Evolutionary conservation across 1,140 invertebrate species (phyloP).

Genomic region (Trichogramma pretiosum): DNA sequence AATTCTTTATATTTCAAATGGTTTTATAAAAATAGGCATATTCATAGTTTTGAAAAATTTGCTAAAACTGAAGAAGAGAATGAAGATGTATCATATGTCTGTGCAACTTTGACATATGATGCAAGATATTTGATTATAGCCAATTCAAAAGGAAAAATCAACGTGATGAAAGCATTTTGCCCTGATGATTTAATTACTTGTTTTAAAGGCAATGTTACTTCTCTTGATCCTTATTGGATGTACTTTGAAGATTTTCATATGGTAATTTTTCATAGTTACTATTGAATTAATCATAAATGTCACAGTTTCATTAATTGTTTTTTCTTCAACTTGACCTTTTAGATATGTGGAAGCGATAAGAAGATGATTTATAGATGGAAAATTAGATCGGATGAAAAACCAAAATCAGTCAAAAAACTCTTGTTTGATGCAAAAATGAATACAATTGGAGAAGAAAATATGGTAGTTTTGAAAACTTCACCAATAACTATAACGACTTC

Average conservation of each 20-base stretch:
- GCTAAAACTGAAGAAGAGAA: slow-evolving; percentile 22
- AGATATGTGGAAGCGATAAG: slow-evolving; percentile 38
- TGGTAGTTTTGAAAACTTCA: slow-evolving; percentile 28
- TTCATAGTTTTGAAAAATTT: slow-evolving; percentile 28
- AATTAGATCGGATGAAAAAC: slow-evolving; percentile 26
- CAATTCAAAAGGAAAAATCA: slow-evolving; percentile 33
- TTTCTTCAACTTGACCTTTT: slow-evolving; percentile 14
- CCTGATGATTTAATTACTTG: slow-evolving; percentile 26
- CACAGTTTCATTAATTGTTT: neutral
- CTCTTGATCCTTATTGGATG: slow-evolving; percentile 36
- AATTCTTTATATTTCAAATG: slow-evolving; percentile 31
- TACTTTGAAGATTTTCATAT: slow-evolving; percentile 30
- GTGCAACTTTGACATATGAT: slow-evolving; percentile 38
- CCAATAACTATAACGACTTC: slow-evolving; percentile 28
- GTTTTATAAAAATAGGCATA: slow-evolving; percentile 23
- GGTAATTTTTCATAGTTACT: slow-evolving; percentile 19
- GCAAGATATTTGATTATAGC: slow-evolving; percentile 34
- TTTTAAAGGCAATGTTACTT: slow-evolving; percentile 32
- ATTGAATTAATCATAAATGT: slow-evolving; percentile 7
- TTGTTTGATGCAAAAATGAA: slow-evolving; percentile 34
- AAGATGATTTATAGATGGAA: slow-evolving; percentile 34
- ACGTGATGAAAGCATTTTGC: slow-evolving; percentile 25
- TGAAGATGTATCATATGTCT: slow-evolving; percentile 22
- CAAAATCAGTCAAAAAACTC: slow-evolving; percentile 25
- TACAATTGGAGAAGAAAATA: slow-evolving; percentile 23